Conservation (phyloP, 2,888 invertebrate genomes). For the Iselma pallidipennis region DNA sequence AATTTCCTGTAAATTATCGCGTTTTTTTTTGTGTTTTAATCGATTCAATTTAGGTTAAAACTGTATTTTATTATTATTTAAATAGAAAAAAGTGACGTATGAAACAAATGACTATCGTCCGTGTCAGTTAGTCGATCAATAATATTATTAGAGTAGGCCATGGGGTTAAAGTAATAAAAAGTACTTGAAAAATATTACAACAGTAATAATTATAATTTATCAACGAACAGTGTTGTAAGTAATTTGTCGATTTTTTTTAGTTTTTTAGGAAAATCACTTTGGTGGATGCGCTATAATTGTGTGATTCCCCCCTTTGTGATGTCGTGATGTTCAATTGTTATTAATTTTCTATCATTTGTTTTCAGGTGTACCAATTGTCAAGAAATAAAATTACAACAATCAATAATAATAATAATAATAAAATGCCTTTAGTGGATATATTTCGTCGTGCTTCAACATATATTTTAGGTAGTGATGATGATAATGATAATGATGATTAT, state of each 20-base stretch:
- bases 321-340: too few relatives aligned
- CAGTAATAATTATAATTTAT: neutral
- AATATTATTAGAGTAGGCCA: slow-evolving; percentile 33
- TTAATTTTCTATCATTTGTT: too few relatives aligned
- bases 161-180: slow-evolving; percentile 32
- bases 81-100: too few relatives aligned
- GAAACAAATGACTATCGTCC: too few relatives aligned
- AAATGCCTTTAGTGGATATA: slow-evolving; percentile 78
- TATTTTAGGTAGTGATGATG: slow-evolving; percentile 70
- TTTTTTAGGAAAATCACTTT: neutral
- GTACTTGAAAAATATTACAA: neutral
- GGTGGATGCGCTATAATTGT: neutral
- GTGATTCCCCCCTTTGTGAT: neutral
- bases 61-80: too few relatives aligned
- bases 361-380: too few relatives aligned
- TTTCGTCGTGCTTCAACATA: slow-evolving; percentile 79
- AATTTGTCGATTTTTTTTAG: neutral
- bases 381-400: too few relatives aligned
- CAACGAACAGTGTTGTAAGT: neutral
- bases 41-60: too few relatives aligned
- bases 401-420: too few relatives aligned
- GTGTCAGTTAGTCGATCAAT: slow-evolving; percentile 29
- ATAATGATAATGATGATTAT: slow-evolving; percentile 28
- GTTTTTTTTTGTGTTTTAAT: too few relatives aligned
- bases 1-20: too few relatives aligned